These are phyloP conservation scores for Neoitamus cyanurus DNA, from an alignment of 2,888 invertebrate species.

Conservation along the genomic window DNA sequence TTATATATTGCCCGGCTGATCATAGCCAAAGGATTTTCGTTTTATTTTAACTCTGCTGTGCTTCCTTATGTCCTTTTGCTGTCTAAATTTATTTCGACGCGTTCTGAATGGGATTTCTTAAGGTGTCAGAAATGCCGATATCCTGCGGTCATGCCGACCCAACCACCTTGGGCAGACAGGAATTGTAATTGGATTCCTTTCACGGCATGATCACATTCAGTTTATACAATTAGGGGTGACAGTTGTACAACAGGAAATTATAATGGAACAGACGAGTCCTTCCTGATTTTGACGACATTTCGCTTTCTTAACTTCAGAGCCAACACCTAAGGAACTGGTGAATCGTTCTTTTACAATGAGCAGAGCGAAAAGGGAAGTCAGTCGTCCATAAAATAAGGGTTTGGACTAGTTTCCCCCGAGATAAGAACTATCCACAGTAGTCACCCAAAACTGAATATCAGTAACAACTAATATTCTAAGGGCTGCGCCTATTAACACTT, in stretches of 20 bases:
- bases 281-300: background rate
- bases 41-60: background rate
- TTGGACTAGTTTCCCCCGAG: background rate
- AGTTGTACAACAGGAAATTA: background rate
- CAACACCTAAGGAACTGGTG: background rate
- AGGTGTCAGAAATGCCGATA: conserved; percentile 29
- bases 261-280: background rate
- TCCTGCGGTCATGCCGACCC: background rate
- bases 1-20: background rate
- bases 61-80: background rate
- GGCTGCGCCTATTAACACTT: too few relatives aligned
- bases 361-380: background rate
- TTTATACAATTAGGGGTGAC: conserved; percentile 24
- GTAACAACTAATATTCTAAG: too few relatives aligned
- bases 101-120: conserved; percentile 39
- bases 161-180: background rate
- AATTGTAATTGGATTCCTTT: conserved; percentile 43
- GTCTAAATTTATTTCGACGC: conserved; percentile 37
- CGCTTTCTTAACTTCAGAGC: background rate
- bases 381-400: background rate
- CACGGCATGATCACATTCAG: conserved; percentile 23
- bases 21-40: conserved; percentile 35
- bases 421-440: too few relatives aligned
- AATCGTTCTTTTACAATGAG: background rate
- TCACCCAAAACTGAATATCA: too few relatives aligned